A percentile compares a stretch with the other conserved stretches of the same genome.
Evolutionary conservation across 1,140 invertebrate species (phyloP).

Genomic region (Scylla paramamosain): DNA sequence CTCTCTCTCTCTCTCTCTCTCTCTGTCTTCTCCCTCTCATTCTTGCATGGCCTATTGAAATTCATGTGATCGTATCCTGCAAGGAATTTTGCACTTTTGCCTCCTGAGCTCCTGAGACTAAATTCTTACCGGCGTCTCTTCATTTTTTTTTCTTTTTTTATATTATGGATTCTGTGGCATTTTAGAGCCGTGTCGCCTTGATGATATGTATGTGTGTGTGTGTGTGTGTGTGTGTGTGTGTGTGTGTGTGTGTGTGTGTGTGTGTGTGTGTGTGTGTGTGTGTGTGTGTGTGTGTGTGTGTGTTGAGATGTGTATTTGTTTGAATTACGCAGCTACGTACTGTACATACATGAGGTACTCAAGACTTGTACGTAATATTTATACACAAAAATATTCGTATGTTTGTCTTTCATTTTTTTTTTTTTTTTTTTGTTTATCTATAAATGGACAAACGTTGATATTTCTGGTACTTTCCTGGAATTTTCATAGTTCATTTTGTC

Average conservation of each 20-base stretch:
- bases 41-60: neutral
- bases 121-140: neutral
- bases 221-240: conserved; percentile 49
- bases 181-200: neutral
- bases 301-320: neutral
- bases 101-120: neutral
- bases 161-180: neutral
- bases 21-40: neutral
- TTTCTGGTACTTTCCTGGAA: too few relatives aligned
- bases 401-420: neutral
- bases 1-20: conserved; percentile 33
- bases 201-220: conserved; percentile 39
- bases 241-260: conserved; percentile 34
- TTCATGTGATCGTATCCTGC: neutral
- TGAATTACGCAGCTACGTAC: neutral
- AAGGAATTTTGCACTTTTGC: neutral
- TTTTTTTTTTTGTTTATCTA: too few relatives aligned
- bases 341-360: too few relatives aligned
- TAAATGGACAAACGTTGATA: too few relatives aligned
- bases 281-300: neutral
- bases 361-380: too few relatives aligned
- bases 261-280: conserved; percentile 55
- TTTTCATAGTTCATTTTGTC: too few relatives aligned
- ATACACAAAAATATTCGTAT: too few relatives aligned
- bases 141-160: neutral